Conservation (phyloP, 2,888 invertebrate species). For the Globia sparganii region DNA sequence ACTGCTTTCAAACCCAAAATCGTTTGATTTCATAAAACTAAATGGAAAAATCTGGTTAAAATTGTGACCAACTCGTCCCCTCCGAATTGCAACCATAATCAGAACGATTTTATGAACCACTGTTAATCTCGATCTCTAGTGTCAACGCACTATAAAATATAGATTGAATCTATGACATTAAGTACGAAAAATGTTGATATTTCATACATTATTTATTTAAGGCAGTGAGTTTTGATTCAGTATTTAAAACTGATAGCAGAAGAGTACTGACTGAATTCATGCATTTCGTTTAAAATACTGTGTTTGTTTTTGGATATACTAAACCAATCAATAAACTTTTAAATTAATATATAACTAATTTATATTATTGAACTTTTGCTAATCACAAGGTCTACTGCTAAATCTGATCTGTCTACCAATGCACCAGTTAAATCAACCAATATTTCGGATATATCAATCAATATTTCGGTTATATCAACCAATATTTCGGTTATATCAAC, state of each 20-base stretch:
- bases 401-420: not conserved
- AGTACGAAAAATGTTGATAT: slow-evolving; percentile 34
- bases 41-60: not conserved
- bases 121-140: slow-evolving; percentile 67
- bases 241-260: not conserved
- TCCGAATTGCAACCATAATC: slow-evolving; percentile 21
- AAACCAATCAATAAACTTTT: not conserved
- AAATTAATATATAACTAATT: not conserved
- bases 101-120: slow-evolving; percentile 47
- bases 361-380: not conserved
- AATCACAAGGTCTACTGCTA: too few species aligned
- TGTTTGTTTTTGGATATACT: not conserved
- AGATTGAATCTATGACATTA: slow-evolving; percentile 51
- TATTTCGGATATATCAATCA: not conserved
- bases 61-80: not conserved
- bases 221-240: slow-evolving; percentile 20
- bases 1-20: not conserved
- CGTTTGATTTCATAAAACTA: slow-evolving; percentile 1
- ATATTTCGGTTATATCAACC: not conserved
- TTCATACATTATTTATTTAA: slow-evolving; percentile 37
- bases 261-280: slow-evolving; percentile 26
- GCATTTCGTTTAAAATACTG: too few species aligned
- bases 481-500: not conserved
- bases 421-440: not conserved
- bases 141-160: slow-evolving; percentile 67